Base-by-base conservation (phyloP, 1,140 invertebrate species). In the Lasioglossum albipes region DNA sequence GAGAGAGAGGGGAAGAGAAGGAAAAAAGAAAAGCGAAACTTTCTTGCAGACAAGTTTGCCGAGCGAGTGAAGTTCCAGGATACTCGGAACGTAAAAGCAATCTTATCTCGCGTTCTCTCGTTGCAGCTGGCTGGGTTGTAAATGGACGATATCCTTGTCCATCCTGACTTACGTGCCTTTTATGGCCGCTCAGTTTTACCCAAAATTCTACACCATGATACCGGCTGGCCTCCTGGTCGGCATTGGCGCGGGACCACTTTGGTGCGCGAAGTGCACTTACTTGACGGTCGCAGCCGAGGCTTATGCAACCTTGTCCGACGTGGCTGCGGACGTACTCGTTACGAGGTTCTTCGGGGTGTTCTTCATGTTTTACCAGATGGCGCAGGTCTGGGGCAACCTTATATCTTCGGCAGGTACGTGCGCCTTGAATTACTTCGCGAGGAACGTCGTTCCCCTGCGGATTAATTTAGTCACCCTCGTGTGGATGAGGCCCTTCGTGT, bases 311-410 rank as follows among this genome's bases (percentile, higher is more conserved):
- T 83, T 96, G n/a, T 95, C 95, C 0, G 95, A 95, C 1, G 92
- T 96, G 5, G 89, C 94, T 4, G 93, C 95, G 0, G 96, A 97
- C 64, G 94, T 96, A 1, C 93, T 97, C 41, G 96, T 98, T 42
- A 96, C 97, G 5, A 93, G 96, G 83, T 98, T 98, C 92, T 98
- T 98, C 90, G 97, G 97, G 0, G 94, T 98, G 3, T 98, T 98
- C 93, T 98, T 98, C 94, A 97, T 98, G 95, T 96, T 98, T 88
- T 99, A 98, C 89, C 98, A 99, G 93, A 96, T 97, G 94, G 96
- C 97, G 0, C 97, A 98, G 91, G 96, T 98, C 36, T 97, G 97
- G 97, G 98, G 98, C 0, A 99, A 99, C 91, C 94, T 98, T 0
- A 97, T 99, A 65, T 98, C 98, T 52, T 99, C 97, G 3, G 94